Base-by-base conservation (phyloP, 2,888 invertebrate genomes). In the Phortica magna region DNA sequence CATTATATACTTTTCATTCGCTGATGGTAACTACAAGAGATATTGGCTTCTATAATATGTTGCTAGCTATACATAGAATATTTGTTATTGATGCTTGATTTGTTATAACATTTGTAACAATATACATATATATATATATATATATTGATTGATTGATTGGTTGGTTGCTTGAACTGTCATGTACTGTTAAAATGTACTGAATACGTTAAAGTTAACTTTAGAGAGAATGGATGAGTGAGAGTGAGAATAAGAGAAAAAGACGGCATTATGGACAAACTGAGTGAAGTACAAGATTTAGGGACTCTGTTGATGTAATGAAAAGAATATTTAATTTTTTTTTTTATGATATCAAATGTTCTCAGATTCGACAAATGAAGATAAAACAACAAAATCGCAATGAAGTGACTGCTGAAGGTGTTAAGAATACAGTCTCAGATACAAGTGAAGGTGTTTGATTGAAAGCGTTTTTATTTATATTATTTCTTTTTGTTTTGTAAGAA, bases 51-150 rank as follows among this genome's bases (percentile, higher is more conserved):
- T 81, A 80, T 83, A 81, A 85, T 78, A 89, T 89, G 90, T 90
- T 90, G 90, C 90, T 90, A 89, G 90, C 90, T 90, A 88, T 90
- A 90, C 90, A 89, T 88, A 88, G 77, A 81, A 78, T 80, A 76
- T 76, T 55, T 71, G 53, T 71, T 70, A 17, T 53, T 70, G 19
- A 42, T 22, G 9, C 22, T n/a, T 55, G 55, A 75, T 73, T 76
- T 79, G 76, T 82, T 4, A 61, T 19, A 22, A 76, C 77, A 71
- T 64, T 73, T 70, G 59, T 78, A 77, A 70, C 19, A 41, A 77
- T 80, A 57, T 76, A 9, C 55, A 68, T 42, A 74, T 48, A 59
- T 73, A 73, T 73, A 73, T 73, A 74, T 59, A 71, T 75, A 43
- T 43, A 53, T 41, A 53, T 74, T 55, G 48, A 73, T 78, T 72